Evolutionary conservation across 2,113 vertebrate species (phyloP), one percentile per base, ranked within the genome.

Genomic region (Forbesichthys agassizii): DNA sequence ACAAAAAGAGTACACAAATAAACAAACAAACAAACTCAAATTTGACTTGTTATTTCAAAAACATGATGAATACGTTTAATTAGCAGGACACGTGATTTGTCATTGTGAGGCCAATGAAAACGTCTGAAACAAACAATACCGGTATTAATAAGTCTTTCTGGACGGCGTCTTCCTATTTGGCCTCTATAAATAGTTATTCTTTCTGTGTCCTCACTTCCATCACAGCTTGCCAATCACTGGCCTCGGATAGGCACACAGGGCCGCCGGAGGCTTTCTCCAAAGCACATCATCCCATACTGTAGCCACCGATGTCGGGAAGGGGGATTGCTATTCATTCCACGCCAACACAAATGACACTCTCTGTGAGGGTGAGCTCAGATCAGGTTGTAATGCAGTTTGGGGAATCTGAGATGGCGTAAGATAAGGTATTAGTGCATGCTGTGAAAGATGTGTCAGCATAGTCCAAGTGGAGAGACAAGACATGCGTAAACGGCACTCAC

Each of bases 141-240:
- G 1, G 27, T 27, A 42, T 5, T 42, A 5, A 42, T 42, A 42
- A 42, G 36, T 42, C 36, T 42, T 42, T 42, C 36, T 42, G 27
- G 27, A 27, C 27, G 27, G 27, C 27, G 27, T 27, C 27, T 27
- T 27, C 27, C 27, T 27, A 27, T 27, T 27, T 27, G 27, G 27
- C 27, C 27, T 27, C 27, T 27, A 27, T 27, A 27, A 27, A 27
- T 27, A 27, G 36, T 66, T 79, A 49, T 71, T 76, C 8, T 56
- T 55, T 51, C 48, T 47, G 20, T 36, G 60, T 73, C 75, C 61
- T 60, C 69, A 51, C 33, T 57, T 65, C 61, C 58, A 69, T 75
- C 84, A 77, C 60, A 64, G 54, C 46, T 68, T 71, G 69, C 61
- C 65, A 68, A 75, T 74, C 61, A 61, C 73, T 62, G 83, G 68